These are phyloP conservation scores for Stenodema calcarata DNA, from an alignment of 2,888 invertebrate species.

Conservation along the genomic window DNA sequence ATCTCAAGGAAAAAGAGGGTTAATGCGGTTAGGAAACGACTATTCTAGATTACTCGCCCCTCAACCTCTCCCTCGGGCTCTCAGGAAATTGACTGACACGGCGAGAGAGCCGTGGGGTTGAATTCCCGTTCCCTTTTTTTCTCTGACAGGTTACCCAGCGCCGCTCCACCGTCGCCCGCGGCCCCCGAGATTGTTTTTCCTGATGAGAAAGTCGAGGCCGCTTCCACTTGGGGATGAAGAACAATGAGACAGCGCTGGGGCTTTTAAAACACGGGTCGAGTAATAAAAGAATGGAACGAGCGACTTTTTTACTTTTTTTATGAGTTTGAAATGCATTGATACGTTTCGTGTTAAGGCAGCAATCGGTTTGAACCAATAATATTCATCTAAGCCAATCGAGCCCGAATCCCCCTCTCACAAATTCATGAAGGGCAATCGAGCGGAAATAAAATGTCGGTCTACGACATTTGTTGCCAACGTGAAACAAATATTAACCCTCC, in stretches of 20 bases:
- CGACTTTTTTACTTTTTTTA: background rate
- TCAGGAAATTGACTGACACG: background rate
- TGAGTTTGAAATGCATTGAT: background rate
- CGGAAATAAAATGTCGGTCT: no score
- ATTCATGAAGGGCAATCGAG: no score
- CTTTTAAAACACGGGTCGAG: background rate
- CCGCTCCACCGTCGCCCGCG: background rate
- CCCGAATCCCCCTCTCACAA: background rate
- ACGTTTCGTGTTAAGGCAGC: background rate
- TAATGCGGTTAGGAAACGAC: background rate
- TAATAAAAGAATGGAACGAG: constrained; percentile 1
- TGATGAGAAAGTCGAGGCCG: constrained; percentile 1
- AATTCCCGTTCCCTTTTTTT: background rate
- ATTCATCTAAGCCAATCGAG: background rate
- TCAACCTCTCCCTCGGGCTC: background rate
- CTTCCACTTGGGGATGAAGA: constrained; percentile 31
- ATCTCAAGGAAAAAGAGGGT: background rate
- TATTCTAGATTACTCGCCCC: background rate
- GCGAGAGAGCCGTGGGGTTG: background rate
- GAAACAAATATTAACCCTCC: no score
- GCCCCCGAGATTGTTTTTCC: constrained; percentile 7
- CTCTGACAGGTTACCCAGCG: background rate
- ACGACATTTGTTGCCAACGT: no score
- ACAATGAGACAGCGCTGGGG: constrained; percentile 8
- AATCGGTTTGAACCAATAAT: background rate